Base-by-base conservation (phyloP, 2,888 invertebrate genomes). In the Lasiommata megera region DNA sequence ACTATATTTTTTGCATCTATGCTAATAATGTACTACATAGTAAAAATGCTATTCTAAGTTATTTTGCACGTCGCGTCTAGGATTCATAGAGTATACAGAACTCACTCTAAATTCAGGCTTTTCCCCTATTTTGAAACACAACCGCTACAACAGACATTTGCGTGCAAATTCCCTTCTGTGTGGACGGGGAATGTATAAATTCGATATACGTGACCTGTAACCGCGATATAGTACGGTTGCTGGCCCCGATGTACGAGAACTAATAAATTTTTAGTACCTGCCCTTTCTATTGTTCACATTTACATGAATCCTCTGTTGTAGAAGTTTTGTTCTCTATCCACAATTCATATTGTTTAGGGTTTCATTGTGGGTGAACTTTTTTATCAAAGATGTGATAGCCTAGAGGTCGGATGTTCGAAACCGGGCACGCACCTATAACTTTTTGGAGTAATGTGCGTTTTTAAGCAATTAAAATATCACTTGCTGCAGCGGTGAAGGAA, bases 151-250 rank as follows among this genome's bases (percentile, higher is more conserved):
- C 17, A 40, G 18, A 48, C 53, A 55, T 59, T 56, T 61, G 54
- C 53, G 56, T 63, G 46, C 38, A 59, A 61, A 63, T 50, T 58
- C 46, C 36, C 41, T 23, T 47, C 29, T 11, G 36, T 23, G 56
- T 18, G 48, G 52, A 53, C 34, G 58, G 48, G 53, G 54, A 46
- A 38, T 16, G 23, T 43, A 56, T n/a, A n/a, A n/a, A n/a, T n/a
- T n/a, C n/a, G n/a, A n/a, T n/a, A n/a, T 31, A 63, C 50, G 57
- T 58, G 57, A 43, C 48, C 51, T 54, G 56, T 37, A 41, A 48
- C 41, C 44, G 31, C 37, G 50, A 59, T 55, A 40, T 55, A 56
- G 37, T 41, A 59, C 31, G 40, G 41, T 48, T 54, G 41, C 41
- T 28, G 18, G 48, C 37, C 43, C 41, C 17, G 41, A 34, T 43